Percentiles rank a stretch among this genome's conserved stretches.
Evolutionary conservation across 2,113 vertebrate species (phyloP).

Genomic region (Lutjanus erythropterus): DNA sequence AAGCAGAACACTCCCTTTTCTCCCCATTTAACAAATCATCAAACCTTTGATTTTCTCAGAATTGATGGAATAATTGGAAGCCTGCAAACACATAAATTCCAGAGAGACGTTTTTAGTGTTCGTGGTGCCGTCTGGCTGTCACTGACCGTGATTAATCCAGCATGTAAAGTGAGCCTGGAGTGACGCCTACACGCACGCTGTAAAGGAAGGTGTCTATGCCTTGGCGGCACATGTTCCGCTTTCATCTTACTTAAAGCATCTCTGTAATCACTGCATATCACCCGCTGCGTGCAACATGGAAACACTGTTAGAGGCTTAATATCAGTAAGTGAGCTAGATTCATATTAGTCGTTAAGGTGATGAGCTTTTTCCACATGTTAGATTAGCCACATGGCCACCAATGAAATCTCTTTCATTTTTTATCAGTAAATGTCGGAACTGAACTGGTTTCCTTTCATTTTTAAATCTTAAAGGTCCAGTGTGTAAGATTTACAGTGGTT

Average conservation of each 20-base stretch:
- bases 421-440: not conserved
- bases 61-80: conserved; percentile 78
- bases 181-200: conserved; percentile 64
- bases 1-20: conserved; percentile 22
- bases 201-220: conserved; percentile 62
- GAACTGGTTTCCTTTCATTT: not conserved
- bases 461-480: not conserved
- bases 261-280: conserved; percentile 56
- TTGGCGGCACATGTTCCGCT: conserved; percentile 40
- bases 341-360: not conserved
- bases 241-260: conserved; percentile 59
- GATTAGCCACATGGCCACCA: not conserved
- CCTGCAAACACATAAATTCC: conserved; percentile 73
- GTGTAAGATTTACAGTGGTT: too few relatives aligned
- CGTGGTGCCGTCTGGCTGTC: conserved; percentile 80
- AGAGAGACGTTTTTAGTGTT: conserved; percentile 77
- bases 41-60: conserved; percentile 63
- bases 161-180: conserved; percentile 73
- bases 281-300: not conserved
- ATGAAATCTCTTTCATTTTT: not conserved
- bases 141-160: conserved; percentile 74
- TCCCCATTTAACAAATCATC: conserved; percentile 56
- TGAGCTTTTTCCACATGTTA: not conserved
- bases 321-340: conserved; percentile 2
- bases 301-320: not conserved